Base-by-base conservation (phyloP, 30 jellyfish, hydroid and myxozoan species). In the Chironex yamaguchii region DNA sequence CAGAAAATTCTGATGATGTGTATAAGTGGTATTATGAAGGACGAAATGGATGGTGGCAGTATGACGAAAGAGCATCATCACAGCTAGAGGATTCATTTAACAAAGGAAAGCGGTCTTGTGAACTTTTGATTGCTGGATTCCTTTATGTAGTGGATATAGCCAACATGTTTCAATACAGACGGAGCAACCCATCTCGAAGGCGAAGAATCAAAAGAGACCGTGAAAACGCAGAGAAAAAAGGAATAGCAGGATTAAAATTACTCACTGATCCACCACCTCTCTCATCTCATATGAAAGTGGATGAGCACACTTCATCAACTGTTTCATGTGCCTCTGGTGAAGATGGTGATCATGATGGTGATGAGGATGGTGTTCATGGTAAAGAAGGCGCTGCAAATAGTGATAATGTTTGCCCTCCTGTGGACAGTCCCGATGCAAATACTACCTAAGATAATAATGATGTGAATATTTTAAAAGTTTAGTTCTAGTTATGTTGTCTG, bases 21-120 rank as follows among this genome's bases (percentile, higher is more conserved):
- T 91, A 73, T 62, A 73, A 81, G 26, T 94, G 99, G 99, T 94
- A 65, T 80, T 94, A 94, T 76, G 99, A 94, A 82, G 99, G 99
- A 1, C 97, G 97, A 24, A 94, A 94, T 74, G 99, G 99, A 20
- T 94, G 99, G 99, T 94, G 99, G 99, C 95, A 94, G 86, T 94
- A 94, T 36, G 97, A 94, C 42, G 97, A 88, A 62, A 63, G 97
- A 26, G 97, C 99, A 63, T 68, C 97, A 4, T 89, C 64, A 17
- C 89, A 65, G 48, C 71, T 94, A 1, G 99, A 94, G 48, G 91
- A 94, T 20, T 95, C 97, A 1, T 88, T 88, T 34, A 6, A 53
- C 20, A 23, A 71, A 6, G 97, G 51, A 11, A 67, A 83, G 13
- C 89, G 79, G 66, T 29, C 85, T 22, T 89, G 96, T 34, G 99